phyloP scores from a whole-genome alignment of 2,888 invertebrate species.

The Smittia aterrima region DNA sequence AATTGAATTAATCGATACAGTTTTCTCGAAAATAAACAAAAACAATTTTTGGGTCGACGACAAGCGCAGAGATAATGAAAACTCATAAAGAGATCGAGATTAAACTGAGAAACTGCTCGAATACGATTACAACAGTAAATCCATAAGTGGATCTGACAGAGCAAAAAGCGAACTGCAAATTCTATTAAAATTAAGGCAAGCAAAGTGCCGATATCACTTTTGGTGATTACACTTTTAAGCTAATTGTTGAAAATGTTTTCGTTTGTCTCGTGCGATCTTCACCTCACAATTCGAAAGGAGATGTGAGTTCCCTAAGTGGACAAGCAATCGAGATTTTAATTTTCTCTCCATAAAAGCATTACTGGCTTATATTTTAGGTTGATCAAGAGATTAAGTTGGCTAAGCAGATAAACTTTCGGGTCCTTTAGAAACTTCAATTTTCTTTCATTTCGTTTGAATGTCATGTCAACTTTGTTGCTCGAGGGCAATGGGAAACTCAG shows the following conservation, averaged over 20 bases:
- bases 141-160: not conserved
- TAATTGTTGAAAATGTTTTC: constrained; percentile 32
- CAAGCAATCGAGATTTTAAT: constrained; percentile 22
- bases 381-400: not conserved
- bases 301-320: constrained; percentile 15
- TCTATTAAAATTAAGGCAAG: not conserved
- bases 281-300: not conserved
- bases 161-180: not conserved
- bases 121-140: not conserved
- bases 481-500: not conserved
- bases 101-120: not conserved
- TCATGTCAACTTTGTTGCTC: too few relatives aligned
- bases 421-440: not conserved
- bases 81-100: not conserved
- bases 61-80: not conserved
- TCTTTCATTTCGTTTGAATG: not conserved
- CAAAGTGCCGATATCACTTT: constrained; percentile 10
- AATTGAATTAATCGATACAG: not conserved
- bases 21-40: not conserved
- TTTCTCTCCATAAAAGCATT: not conserved
- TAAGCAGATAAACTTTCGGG: not conserved
- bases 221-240: constrained; percentile 29
- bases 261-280: constrained; percentile 31
- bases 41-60: not conserved
- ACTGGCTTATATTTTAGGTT: not conserved